Evolutionary conservation across 2,113 vertebrate genomes (phyloP).

Genomic region (Catharus minimus): DNA sequence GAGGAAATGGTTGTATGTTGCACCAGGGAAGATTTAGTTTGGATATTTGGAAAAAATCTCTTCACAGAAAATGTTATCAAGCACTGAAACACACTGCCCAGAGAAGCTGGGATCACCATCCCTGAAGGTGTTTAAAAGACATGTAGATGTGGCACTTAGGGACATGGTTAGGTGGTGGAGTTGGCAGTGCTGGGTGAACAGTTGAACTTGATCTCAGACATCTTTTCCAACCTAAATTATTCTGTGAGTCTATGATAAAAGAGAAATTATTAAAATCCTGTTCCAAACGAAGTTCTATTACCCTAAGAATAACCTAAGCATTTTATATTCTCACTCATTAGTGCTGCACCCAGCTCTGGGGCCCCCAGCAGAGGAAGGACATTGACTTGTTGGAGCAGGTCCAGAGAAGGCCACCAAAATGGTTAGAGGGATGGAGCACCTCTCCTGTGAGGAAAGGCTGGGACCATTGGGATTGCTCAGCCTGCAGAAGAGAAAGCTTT

Average conservation of each 20-base stretch:
- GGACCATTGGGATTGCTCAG: background rate
- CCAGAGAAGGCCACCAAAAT: background rate
- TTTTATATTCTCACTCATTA: background rate
- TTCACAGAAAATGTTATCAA: background rate
- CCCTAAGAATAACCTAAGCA: background rate
- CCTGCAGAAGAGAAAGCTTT: background rate
- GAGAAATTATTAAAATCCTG: background rate
- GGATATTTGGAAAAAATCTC: background rate
- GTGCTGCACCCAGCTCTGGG: background rate
- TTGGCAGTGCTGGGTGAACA: too few species aligned
- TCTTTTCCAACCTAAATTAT: too few species aligned
- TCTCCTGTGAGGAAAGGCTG: background rate
- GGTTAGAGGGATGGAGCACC: background rate
- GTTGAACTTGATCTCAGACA: too few species aligned
- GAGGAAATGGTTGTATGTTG: background rate
- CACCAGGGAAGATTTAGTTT: background rate
- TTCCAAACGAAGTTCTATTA: background rate
- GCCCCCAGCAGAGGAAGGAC: background rate
- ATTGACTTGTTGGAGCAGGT: too few species aligned
- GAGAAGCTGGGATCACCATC: background rate
- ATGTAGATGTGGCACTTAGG: too few species aligned
- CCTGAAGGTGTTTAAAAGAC: too few species aligned
- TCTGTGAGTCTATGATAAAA: background rate
- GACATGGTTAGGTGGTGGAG: too few species aligned
- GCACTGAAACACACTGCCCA: background rate